Evolutionary conservation across 2,113 vertebrate genomes (phyloP).

Genomic region (Baryphthengus martii): DNA sequence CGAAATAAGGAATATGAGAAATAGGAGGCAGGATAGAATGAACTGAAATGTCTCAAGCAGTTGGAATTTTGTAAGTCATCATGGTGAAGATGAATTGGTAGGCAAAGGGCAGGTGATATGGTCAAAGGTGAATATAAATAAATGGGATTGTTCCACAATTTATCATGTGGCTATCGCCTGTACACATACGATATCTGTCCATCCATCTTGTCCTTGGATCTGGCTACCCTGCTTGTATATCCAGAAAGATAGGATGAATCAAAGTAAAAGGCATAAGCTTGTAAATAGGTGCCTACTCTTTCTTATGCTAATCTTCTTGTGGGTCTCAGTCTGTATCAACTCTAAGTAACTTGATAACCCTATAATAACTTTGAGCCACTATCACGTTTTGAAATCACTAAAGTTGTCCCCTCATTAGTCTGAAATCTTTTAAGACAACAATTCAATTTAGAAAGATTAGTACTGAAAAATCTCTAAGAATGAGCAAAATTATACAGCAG

Average conservation of each 20-base stretch:
- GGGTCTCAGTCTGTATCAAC: background rate
- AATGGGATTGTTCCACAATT: slow-evolving; percentile 3
- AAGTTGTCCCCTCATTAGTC: background rate
- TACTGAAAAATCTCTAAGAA: background rate
- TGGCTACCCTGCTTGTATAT: slow-evolving; percentile 7
- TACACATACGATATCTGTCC: background rate
- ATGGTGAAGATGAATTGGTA: slow-evolving; percentile 26
- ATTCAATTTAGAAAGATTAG: background rate
- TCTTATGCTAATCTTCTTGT: background rate
- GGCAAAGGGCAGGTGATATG: slow-evolving; percentile 32
- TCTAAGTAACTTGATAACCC: background rate
- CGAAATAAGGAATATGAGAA: background rate
- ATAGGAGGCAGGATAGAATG: background rate
- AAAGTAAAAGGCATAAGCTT: background rate
- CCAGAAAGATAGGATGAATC: slow-evolving; percentile 36
- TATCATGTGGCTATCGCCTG: background rate
- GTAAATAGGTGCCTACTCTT: slow-evolving; percentile 14
- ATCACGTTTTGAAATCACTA: background rate
- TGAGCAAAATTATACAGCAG: background rate
- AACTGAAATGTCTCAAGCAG: background rate
- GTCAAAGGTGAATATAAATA: slow-evolving; percentile 65
- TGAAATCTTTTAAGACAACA: background rate
- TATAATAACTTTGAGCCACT: background rate
- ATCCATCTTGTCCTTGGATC: slow-evolving; percentile 41
- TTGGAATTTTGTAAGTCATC: slow-evolving; percentile 28